These are phyloP conservation scores for Eurois occulta DNA, from an alignment of 2,888 invertebrate genomes.

Conservation along the genomic window DNA sequence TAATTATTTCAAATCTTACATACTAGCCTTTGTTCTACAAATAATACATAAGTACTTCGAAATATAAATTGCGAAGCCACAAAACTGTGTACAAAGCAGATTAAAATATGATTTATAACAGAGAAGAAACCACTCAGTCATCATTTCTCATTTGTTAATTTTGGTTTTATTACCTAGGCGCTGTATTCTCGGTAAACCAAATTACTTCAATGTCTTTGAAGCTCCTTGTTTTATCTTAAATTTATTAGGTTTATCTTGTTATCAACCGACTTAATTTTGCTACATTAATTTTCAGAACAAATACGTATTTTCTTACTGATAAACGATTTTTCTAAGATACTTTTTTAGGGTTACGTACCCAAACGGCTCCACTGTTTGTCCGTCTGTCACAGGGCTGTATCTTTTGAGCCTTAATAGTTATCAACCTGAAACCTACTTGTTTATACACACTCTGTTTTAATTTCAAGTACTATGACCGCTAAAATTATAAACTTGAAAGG, in stretches of 20 bases:
- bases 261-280: constrained; percentile 9
- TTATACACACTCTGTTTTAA: neutral
- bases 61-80: constrained; percentile 26
- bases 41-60: constrained; percentile 2
- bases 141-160: constrained; percentile 40
- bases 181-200: constrained; percentile 27
- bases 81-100: constrained; percentile 18
- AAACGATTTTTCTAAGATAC: neutral
- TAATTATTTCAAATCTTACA: constrained; percentile 27
- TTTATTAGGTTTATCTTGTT: constrained; percentile 24
- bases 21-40: constrained; percentile 27
- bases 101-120: constrained; percentile 35
- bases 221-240: constrained; percentile 11
- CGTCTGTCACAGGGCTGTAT: neutral
- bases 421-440: too few species aligned
- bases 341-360: neutral
- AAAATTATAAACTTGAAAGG: neutral
- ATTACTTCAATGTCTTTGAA: constrained; percentile 44
- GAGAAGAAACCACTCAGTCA: constrained; percentile 12
- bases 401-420: neutral
- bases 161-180: constrained; percentile 39
- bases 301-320: neutral
- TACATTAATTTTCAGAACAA: constrained; percentile 15
- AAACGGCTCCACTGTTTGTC: neutral
- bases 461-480: neutral